Evolutionary conservation across 1,140 invertebrate genomes (phyloP).

Genomic region (Drosophila tani): DNA sequence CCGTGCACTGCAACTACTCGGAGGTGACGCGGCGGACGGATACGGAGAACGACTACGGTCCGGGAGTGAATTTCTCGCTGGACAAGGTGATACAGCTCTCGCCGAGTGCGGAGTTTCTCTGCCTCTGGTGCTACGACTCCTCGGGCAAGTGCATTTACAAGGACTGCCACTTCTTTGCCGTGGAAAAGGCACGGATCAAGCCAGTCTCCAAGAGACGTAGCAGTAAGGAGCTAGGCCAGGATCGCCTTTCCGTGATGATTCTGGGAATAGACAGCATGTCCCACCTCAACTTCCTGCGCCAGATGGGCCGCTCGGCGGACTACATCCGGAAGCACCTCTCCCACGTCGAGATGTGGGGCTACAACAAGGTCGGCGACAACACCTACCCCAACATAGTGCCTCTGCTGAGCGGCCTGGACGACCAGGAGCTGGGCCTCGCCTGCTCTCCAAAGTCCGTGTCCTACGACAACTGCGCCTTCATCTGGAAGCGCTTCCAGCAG

Average conservation of each 20-base stretch:
- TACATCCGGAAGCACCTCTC: constrained; percentile 87
- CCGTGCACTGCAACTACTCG: constrained; percentile 88
- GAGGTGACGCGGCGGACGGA: constrained; percentile 87
- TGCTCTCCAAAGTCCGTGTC: constrained; percentile 86
- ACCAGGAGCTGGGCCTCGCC: constrained; percentile 87
- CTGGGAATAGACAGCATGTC: constrained; percentile 95
- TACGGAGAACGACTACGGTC: constrained; percentile 77
- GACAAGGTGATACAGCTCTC: constrained; percentile 82
- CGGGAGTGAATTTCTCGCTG: constrained; percentile 72
- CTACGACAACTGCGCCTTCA: constrained; percentile 90
- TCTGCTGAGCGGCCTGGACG: constrained; percentile 88
- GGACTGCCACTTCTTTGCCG: constrained; percentile 90
- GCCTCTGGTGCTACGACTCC: constrained; percentile 86
- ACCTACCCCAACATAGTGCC: constrained; percentile 93
- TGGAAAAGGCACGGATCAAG: constrained; percentile 83
- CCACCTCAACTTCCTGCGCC: constrained; percentile 92
- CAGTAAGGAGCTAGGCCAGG: constrained; percentile 13
- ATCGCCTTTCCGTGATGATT: constrained; percentile 88
- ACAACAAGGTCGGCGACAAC: constrained; percentile 93
- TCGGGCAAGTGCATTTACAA: constrained; percentile 86
- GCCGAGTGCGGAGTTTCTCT: constrained; percentile 87
- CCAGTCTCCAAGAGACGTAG: background rate
- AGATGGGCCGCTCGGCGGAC: constrained; percentile 90
- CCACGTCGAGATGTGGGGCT: constrained; percentile 90
- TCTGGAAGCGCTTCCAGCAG: constrained; percentile 92